Evolutionary conservation across 2,797 vertebrate species (phyloP).

Genomic region (Sylvilagus floridanus): DNA sequence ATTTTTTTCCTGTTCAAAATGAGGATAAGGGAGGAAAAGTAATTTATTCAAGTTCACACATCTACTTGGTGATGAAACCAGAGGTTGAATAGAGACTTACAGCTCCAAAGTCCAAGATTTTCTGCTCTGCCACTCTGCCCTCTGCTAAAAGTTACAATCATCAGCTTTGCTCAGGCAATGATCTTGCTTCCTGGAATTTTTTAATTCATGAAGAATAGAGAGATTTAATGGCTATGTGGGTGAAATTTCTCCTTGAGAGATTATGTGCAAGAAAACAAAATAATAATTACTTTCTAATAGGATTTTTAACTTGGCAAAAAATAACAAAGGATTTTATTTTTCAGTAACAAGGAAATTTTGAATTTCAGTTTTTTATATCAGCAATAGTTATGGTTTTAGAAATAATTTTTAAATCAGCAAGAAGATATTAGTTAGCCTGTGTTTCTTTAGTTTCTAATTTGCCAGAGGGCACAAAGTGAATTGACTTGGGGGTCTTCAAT

Average conservation of each 20-base stretch:
- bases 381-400: not conserved
- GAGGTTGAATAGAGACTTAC: not conserved
- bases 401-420: not conserved
- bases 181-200: constrained; percentile 42
- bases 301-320: not conserved
- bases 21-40: not conserved
- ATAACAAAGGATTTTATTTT: not conserved
- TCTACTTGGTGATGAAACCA: not conserved
- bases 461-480: not conserved
- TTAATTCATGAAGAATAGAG: not conserved
- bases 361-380: constrained; percentile 7
- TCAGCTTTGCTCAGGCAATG: not conserved
- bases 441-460: not conserved
- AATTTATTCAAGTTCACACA: not conserved
- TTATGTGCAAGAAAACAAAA: constrained; percentile 24
- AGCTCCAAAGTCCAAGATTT: constrained; percentile 6
- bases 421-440: not conserved
- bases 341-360: not conserved
- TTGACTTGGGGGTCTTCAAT: not conserved
- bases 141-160: constrained; percentile 49
- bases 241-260: constrained; percentile 29
- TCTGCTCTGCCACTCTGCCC: not conserved
- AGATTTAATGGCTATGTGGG: not conserved
- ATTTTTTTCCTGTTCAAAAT: not conserved
- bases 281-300: not conserved